These are phyloP conservation scores for Palythoa grandiflora DNA, from an alignment of 92 coral and sea anemone genomes.

Conservation along the genomic window DNA sequence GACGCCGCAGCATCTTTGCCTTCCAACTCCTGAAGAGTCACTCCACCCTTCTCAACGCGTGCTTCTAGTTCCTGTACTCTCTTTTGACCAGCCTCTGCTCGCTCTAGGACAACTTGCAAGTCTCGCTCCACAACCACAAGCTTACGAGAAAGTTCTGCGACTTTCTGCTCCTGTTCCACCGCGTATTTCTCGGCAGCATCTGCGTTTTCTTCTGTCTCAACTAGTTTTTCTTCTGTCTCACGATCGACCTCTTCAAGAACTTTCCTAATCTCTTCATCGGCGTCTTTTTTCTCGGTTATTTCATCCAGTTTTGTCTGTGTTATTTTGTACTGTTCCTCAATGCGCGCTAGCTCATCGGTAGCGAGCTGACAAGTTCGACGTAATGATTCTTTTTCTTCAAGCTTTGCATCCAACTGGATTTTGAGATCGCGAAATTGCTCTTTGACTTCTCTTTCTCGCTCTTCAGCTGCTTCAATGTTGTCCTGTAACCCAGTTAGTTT, in stretches of 20 bases:
- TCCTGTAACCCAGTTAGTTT: slow-evolving; percentile 35
- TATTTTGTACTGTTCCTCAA: slow-evolving; percentile 28
- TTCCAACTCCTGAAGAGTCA: slow-evolving; percentile 25
- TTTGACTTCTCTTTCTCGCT: slow-evolving; percentile 56
- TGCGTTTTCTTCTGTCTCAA: slow-evolving; percentile 40
- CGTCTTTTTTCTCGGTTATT: slow-evolving; percentile 32
- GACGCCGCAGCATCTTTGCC: slow-evolving; percentile 54
- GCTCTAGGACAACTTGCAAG: slow-evolving; percentile 40
- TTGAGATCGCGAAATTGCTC: slow-evolving; percentile 36
- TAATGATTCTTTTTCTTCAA: slow-evolving; percentile 51
- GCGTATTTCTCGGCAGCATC: slow-evolving; percentile 22
- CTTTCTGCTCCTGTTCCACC: slow-evolving; percentile 34
- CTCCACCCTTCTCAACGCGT: slow-evolving; percentile 3
- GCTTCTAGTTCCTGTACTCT: slow-evolving; percentile 23
- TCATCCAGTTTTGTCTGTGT: slow-evolving; percentile 27
- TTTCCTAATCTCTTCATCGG: slow-evolving; percentile 43
- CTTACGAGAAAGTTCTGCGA: slow-evolving; percentile 44
- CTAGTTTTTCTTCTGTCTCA: slow-evolving; percentile 48
- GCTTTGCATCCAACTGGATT: slow-evolving; percentile 31
- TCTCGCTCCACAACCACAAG: slow-evolving; percentile 53
- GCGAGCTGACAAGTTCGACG: slow-evolving; percentile 49
- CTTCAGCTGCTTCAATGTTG: slow-evolving; percentile 48
- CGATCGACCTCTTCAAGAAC: slow-evolving; percentile 55
- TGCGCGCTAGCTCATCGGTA: slow-evolving; percentile 33
- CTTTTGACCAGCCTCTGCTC: slow-evolving; percentile 20